phyloP scores from a whole-genome alignment of 2,888 invertebrate genomes.

The Drosophila hamatofila region DNA sequence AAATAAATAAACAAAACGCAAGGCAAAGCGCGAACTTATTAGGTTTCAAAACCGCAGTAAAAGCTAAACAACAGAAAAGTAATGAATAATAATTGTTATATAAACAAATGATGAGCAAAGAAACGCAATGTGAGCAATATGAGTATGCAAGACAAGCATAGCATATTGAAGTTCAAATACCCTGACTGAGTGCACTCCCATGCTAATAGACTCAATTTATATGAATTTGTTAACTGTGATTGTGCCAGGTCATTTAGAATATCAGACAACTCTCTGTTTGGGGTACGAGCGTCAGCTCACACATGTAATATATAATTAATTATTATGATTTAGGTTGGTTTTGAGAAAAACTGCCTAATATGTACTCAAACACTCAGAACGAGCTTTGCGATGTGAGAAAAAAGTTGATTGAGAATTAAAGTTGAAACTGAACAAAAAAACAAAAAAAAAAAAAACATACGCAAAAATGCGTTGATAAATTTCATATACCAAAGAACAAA shows the following conservation, averaged over 20 bases:
- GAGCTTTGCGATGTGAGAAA: constrained; percentile 36
- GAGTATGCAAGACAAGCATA: background rate
- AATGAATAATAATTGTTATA: constrained; percentile 60
- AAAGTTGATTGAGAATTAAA: constrained; percentile 17
- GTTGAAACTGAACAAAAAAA: constrained; percentile 28
- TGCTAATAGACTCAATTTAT: background rate
- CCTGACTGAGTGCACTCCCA: constrained; percentile 15
- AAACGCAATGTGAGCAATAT: constrained; percentile 31
- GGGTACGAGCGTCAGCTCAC: constrained; percentile 20
- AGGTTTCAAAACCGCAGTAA: constrained; percentile 71
- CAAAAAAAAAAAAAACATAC: background rate
- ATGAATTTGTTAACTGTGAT: background rate
- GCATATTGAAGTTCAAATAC: constrained; percentile 20
- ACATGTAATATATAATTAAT: constrained; percentile 38
- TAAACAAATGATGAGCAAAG: constrained; percentile 68
- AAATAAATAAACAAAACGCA: constrained; percentile 13
- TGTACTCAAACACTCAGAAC: constrained; percentile 22
- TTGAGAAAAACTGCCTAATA: constrained; percentile 27
- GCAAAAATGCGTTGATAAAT: constrained; percentile 50
- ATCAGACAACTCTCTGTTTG: background rate
- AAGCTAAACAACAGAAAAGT: constrained; percentile 52
- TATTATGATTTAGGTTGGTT: constrained; percentile 35
- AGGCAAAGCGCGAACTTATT: constrained; percentile 54
- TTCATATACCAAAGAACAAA: constrained; percentile 33
- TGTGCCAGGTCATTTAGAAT: constrained; percentile 8